phyloP scores from a whole-genome alignment of 1,140 invertebrate genomes.

The Heliconius eleuchia region DNA sequence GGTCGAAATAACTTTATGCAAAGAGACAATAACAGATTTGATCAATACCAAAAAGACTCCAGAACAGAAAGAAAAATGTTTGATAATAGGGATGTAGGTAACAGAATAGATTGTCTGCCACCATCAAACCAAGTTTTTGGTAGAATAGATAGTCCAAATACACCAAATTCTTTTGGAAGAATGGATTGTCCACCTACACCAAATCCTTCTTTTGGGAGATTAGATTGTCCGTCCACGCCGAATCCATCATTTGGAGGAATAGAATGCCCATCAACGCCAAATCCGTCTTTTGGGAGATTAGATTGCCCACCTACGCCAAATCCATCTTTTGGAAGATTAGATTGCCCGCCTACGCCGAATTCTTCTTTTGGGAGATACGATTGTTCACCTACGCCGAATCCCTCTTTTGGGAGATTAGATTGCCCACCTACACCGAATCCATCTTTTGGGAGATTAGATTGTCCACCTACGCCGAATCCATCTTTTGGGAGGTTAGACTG shows the following conservation, averaged over 20 bases:
- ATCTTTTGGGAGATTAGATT: conserved; percentile 43
- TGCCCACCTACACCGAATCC: conserved; percentile 40
- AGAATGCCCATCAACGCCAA: neutral
- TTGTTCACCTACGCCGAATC: conserved; percentile 44
- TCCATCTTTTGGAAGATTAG: neutral
- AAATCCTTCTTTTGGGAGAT: neutral
- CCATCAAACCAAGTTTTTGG: neutral
- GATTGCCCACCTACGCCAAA: neutral
- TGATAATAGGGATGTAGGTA: conserved; percentile 12
- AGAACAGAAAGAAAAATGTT: conserved; percentile 43
- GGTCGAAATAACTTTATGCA: conserved; percentile 30
- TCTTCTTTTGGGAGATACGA: conserved; percentile 50
- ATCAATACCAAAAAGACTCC: conserved; percentile 28
- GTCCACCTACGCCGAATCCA: conserved; percentile 42
- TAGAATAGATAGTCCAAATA: neutral
- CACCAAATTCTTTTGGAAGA: neutral
- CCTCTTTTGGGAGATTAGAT: conserved; percentile 49
- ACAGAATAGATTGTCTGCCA: neutral
- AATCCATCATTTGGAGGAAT: neutral
- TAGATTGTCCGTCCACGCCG: neutral
- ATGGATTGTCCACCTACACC: neutral
- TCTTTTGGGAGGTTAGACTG: conserved; percentile 53
- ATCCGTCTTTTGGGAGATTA: neutral
- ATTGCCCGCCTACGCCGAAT: conserved; percentile 43
- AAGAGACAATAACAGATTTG: conserved; percentile 28